Evolutionary conservation across 2,888 invertebrate genomes (phyloP), one percentile per base, ranked within the genome.

Genomic region (Helicoverpa assulta): DNA sequence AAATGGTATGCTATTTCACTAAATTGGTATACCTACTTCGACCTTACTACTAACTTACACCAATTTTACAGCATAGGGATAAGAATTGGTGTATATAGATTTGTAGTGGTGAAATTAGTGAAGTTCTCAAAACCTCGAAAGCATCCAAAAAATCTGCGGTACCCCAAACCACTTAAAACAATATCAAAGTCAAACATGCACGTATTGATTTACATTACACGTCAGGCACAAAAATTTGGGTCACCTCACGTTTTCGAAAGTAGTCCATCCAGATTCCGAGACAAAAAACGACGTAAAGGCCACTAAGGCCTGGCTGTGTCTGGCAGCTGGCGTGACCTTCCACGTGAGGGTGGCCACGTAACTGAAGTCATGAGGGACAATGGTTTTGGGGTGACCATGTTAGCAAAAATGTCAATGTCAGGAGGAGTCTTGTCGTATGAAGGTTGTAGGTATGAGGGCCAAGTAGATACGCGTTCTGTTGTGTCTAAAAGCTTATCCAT

Each of bases 221-320:
- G 80, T 70, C 78, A 69, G 75, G 37, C 43, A 62, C 76, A 78
- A 69, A 81, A 84, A 92, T 91, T 92, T 92, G 83, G 93, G 92
- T 92, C 92, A 89, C 82, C 80, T 76, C 85, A 84, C 79, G 85
- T 86, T 91, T 94, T 93, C 87, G 94, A 94, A 94, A 94, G 94
- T 93, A 91, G 92, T 93, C 88, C 91, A 92, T 92, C 92, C 88
- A 93, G 94, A 91, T 93, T 90, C 90, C 90, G 83, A 70, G 81
- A 80, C 86, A 85, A 90, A 86, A 90, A 89, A 91, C 80, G 72
- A 70, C 62, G 26, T 87, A 90, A 92, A 93, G 92, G 93, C 85
- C 92, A 88, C 80, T 85, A 86, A 87, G 85, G 76, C 70, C 43
- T 62, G 69, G 61, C 47, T 19, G 60, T 37, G 75, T 51, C 40